A percentile compares a stretch with the other conserved stretches of the same genome.
phyloP scores from a whole-genome alignment of 1,140 invertebrate species.

The Drosophila serrata region DNA sequence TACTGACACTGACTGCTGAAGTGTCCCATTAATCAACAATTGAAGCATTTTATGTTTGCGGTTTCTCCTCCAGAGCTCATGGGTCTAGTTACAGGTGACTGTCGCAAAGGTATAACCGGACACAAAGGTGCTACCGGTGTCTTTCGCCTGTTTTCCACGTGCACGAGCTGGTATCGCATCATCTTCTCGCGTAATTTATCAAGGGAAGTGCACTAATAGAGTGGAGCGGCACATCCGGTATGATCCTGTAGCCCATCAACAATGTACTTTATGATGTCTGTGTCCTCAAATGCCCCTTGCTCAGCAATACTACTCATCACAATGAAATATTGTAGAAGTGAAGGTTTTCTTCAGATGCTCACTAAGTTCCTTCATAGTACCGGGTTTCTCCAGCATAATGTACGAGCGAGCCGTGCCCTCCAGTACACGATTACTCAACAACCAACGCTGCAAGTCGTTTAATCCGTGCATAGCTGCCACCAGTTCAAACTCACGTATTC shows the following conservation, averaged over 20 bases:
- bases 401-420: not conserved
- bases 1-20: not conserved
- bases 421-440: not conserved
- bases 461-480: too few relatives aligned
- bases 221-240: not conserved
- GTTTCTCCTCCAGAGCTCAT: too few relatives aligned
- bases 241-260: not conserved
- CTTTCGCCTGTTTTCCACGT: not conserved
- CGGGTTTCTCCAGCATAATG: too few relatives aligned
- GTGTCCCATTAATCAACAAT: not conserved
- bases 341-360: not conserved
- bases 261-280: not conserved
- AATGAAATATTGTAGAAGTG: conserved; percentile 5
- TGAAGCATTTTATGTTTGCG: not conserved
- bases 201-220: not conserved
- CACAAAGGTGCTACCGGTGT: not conserved
- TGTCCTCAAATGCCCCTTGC: not conserved
- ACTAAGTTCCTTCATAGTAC: not conserved
- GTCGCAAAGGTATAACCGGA: too few relatives aligned
- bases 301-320: not conserved
- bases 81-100: too few relatives aligned
- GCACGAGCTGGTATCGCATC: too few relatives aligned
- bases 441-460: too few relatives aligned
- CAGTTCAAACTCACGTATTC: too few relatives aligned
- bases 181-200: not conserved